Percentiles rank a stretch among this genome's conserved stretches.
These are phyloP conservation scores for Camponotus fellah DNA, from an alignment of 2,888 invertebrate genomes.

Conservation along the genomic window DNA sequence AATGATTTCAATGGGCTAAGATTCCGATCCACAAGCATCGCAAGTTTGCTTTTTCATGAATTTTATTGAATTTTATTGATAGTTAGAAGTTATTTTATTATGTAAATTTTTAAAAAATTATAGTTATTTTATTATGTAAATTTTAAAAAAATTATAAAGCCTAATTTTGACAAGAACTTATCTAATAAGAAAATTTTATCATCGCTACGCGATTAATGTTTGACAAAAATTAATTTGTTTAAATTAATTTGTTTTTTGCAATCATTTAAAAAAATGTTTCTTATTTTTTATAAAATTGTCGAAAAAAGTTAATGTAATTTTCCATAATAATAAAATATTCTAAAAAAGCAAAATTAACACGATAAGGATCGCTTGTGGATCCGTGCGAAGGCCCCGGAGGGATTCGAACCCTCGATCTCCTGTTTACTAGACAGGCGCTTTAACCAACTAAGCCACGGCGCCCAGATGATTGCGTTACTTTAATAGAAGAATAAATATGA, in stretches of 20 bases:
- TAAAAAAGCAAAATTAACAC: background rate
- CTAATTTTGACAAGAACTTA: background rate
- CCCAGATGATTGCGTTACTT: slow-evolving; percentile 83
- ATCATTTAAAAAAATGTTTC: background rate
- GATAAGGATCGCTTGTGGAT: background rate
- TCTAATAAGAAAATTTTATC: background rate
- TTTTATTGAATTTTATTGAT: background rate
- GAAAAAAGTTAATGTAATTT: background rate
- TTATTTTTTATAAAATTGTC: background rate
- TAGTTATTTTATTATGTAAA: background rate
- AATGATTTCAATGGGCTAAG: background rate
- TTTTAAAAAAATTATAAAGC: background rate
- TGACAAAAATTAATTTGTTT: background rate
- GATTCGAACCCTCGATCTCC: slow-evolving; percentile 89
- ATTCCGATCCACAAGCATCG: background rate
- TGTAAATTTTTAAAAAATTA: background rate
- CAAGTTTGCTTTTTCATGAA: background rate
- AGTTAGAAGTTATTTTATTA: background rate
- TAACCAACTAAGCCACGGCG: slow-evolving; percentile 94
- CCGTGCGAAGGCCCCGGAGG: slow-evolving; percentile 87
- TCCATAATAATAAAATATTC: background rate
- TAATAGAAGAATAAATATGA: background rate
- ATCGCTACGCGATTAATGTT: no score
- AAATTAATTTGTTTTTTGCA: background rate
- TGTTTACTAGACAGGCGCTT: slow-evolving; percentile 90